Conservation (phyloP, 35 echinoderm and acorn worm species). For the Patiria miniata region DNA sequence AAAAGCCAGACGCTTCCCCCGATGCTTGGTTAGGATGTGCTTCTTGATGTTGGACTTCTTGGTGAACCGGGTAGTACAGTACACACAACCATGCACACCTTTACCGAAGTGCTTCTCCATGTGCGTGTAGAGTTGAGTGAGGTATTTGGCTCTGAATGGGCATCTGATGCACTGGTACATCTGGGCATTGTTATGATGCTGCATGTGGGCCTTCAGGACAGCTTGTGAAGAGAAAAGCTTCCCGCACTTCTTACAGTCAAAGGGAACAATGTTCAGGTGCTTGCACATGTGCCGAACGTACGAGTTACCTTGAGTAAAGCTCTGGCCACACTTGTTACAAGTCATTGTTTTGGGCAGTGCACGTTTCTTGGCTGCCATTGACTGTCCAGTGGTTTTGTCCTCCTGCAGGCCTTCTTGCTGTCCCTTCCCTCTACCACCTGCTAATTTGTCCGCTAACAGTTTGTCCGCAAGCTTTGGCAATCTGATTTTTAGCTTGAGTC, state of each 20-base stretch:
- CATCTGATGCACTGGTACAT: constrained; percentile 13
- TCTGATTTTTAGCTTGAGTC: constrained; percentile 18
- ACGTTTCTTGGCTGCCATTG: neutral
- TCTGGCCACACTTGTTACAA: constrained; percentile 3
- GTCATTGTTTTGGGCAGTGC: constrained; percentile 24
- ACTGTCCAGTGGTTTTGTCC: neutral
- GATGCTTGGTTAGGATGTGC: constrained; percentile 21
- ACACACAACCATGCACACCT: constrained; percentile 26
- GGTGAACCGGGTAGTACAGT: constrained; percentile 6
- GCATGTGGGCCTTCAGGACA: constrained; percentile 15
- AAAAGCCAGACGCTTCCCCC: constrained; percentile 14
- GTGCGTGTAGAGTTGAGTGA: neutral
- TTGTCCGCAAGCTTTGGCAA: constrained; percentile 1
- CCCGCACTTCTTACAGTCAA: constrained; percentile 14
- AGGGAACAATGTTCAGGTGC: constrained; percentile 1
- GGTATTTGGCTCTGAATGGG: neutral
- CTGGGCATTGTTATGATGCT: constrained; percentile 18
- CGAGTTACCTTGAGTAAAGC: constrained; percentile 19
- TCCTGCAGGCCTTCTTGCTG: too few relatives aligned
- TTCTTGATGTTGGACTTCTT: constrained; percentile 26
- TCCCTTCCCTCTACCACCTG: neutral
- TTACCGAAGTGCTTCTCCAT: constrained; percentile 18
- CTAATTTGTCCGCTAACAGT: neutral
- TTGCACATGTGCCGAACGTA: constrained; percentile 15
- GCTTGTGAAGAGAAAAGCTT: constrained; percentile 10